Percentiles rank a stretch among this genome's conserved stretches.
These are phyloP conservation scores for Melanostoma scalare DNA, from an alignment of 2,888 invertebrate genomes.

Conservation along the genomic window DNA sequence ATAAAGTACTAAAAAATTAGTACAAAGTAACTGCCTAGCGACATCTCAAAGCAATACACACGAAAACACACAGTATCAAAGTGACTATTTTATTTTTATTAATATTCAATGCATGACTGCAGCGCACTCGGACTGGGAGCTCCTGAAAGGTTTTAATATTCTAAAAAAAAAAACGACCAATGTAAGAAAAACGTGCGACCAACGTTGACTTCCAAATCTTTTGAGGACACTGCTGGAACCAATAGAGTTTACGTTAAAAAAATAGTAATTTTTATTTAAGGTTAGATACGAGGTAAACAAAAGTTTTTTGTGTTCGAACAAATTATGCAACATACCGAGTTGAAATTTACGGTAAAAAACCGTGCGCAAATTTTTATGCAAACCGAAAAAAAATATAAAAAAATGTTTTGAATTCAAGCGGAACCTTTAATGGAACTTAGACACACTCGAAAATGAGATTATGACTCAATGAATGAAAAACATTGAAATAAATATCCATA, in stretches of 20 bases:
- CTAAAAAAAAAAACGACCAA: constrained; percentile 24
- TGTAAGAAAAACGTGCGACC: constrained; percentile 49
- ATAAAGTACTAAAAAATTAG: constrained; percentile 51
- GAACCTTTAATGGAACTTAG: constrained; percentile 47
- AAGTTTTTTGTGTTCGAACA: constrained; percentile 32
- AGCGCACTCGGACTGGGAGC: constrained; percentile 49
- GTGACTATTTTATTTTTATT: constrained; percentile 60
- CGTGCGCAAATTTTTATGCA: not conserved
- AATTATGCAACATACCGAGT: constrained; percentile 17
- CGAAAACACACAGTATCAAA: constrained; percentile 63
- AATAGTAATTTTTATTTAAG: constrained; percentile 46
- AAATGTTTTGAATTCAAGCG: not conserved
- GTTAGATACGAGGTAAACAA: constrained; percentile 60
- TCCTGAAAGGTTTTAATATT: constrained; percentile 60
- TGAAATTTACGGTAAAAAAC: not conserved
- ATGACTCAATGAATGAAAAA: no score
- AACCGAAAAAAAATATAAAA: not conserved
- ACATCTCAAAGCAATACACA: constrained; percentile 37
- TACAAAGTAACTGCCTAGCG: constrained; percentile 54
- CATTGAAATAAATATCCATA: no score
- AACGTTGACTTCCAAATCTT: constrained; percentile 66
- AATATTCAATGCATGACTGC: constrained; percentile 29
- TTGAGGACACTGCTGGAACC: constrained; percentile 61
- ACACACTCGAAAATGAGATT: no score
- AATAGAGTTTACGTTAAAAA: constrained; percentile 70